A percentile compares a stretch with the other conserved stretches of the same genome.
phyloP scores from a whole-genome alignment of 37 sponge, comb jelly and placozoan genomes.

The Bolinopsis microptera region DNA sequence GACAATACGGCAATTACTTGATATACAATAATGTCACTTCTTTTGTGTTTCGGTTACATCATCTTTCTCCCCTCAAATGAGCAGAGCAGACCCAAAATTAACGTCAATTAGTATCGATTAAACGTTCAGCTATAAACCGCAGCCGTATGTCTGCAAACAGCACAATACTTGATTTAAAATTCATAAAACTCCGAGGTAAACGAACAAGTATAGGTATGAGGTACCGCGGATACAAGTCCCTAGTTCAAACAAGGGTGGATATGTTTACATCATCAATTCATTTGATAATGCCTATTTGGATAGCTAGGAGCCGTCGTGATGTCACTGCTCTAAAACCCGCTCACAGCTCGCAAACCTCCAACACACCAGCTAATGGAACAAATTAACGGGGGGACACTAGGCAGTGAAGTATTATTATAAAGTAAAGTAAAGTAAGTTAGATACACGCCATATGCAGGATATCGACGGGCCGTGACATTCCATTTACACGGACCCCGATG shows the following conservation, averaged over 20 bases:
- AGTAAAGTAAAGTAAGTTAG: no score
- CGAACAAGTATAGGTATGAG: background rate
- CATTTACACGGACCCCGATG: background rate
- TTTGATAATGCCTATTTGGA: background rate
- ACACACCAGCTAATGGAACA: background rate
- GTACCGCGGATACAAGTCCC: background rate
- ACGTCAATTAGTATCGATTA: background rate
- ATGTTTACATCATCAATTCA: background rate
- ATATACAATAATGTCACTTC: background rate
- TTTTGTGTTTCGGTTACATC: background rate
- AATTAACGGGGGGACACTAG: background rate
- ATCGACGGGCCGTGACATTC: background rate
- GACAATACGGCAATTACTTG: background rate
- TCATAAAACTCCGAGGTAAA: background rate
- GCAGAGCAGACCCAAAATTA: background rate
- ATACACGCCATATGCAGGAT: background rate
- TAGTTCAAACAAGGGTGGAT: background rate
- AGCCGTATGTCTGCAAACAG: background rate
- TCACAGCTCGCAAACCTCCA: background rate
- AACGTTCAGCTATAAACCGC: background rate
- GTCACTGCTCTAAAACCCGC: background rate
- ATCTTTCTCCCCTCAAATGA: no score
- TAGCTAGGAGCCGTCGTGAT: background rate
- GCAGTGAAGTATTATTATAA: background rate
- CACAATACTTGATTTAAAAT: background rate